phyloP scores from a whole-genome alignment of 2,797 vertebrate species.

The Podarcis lilfordi region DNA sequence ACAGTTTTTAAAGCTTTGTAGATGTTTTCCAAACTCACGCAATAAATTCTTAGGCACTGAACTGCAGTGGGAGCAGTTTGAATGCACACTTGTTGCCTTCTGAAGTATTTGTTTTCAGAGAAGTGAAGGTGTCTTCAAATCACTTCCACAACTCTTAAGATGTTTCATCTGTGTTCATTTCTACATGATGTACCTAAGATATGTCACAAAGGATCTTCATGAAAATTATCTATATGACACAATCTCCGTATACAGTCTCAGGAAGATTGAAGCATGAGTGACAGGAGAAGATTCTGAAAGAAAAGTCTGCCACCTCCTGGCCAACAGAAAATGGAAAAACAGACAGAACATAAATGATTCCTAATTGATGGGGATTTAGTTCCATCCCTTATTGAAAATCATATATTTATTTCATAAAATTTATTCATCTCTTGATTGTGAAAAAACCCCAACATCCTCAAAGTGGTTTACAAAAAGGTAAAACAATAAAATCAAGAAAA shows the following conservation, averaged over 20 bases:
- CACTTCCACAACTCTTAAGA: background rate
- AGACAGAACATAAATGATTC: background rate
- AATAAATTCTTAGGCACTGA: background rate
- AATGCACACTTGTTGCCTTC: background rate
- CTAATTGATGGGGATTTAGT: background rate
- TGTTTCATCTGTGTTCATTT: background rate
- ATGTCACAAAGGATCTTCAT: background rate
- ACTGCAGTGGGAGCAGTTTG: background rate
- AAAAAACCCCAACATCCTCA: too few relatives aligned
- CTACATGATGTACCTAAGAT: too few relatives aligned
- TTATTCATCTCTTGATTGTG: too few relatives aligned
- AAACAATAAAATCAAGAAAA: too few relatives aligned
- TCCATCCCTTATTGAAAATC: background rate
- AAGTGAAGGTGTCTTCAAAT: background rate
- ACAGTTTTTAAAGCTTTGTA: background rate
- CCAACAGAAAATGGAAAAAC: background rate
- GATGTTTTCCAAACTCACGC: background rate
- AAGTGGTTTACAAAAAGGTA: too few relatives aligned
- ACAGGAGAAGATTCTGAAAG: background rate
- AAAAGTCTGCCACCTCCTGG: conserved; percentile 35
- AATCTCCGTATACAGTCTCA: background rate
- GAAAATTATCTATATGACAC: background rate
- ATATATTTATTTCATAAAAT: too few relatives aligned
- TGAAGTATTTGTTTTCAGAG: background rate
- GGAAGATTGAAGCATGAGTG: background rate